A percentile compares a stretch with the other conserved stretches of the same genome.
phyloP scores from a whole-genome alignment of 2,797 vertebrate species.

The Acestrorhynchus altus region DNA sequence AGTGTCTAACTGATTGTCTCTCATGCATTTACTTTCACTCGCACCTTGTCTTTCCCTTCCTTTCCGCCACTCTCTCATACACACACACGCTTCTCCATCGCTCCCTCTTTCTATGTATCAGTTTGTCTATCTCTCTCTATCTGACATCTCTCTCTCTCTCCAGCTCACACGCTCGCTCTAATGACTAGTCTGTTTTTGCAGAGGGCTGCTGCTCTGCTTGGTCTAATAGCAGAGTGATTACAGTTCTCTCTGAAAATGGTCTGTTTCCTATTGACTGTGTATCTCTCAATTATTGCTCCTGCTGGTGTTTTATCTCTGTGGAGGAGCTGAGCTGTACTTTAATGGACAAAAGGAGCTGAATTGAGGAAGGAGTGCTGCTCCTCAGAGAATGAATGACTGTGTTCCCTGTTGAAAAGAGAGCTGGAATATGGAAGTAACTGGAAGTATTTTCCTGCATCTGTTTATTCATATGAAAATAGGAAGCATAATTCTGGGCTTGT shows the following conservation, averaged over 20 bases:
- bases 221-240: not conserved
- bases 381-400: not conserved
- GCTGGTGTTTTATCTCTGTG: not conserved
- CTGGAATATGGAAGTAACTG: no score
- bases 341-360: not conserved
- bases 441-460: not conserved
- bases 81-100: not conserved
- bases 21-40: not conserved
- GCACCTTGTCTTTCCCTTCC: not conserved
- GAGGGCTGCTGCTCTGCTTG: not conserved
- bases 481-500: no score
- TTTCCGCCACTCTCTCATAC: not conserved
- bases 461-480: not conserved
- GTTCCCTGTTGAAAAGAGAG: not conserved
- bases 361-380: not conserved
- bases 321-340: not conserved
- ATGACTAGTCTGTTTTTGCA: not conserved
- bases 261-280: not conserved
- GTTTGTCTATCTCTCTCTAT: not conserved
- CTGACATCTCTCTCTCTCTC: constrained; percentile 12
- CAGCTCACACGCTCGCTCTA: not conserved
- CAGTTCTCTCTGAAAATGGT: not conserved
- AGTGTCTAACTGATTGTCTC: not conserved
- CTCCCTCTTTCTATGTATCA: not conserved
- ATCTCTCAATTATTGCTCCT: not conserved